Base-by-base conservation (phyloP, 2,113 vertebrate species). In the Todiramphus saurophagus region DNA sequence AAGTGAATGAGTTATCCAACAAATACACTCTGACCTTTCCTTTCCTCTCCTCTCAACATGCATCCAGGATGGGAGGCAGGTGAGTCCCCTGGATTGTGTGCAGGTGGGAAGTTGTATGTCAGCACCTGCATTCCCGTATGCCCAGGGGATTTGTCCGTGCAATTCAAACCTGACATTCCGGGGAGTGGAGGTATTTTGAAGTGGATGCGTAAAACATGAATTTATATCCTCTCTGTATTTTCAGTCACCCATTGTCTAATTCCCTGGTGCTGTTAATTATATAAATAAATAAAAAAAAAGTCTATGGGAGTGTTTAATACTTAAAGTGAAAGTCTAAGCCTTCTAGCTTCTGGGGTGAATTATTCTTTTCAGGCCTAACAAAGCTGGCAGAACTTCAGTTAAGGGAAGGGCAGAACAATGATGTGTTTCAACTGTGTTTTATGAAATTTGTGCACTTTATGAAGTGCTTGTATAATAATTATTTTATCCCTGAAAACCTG, bases 301-400 rank as follows among this genome's bases (percentile, higher is more conserved):
- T 53, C 73, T 89, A 13, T 87, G 70, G 83, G 80, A 90, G 83
- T 84, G 94, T 92, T 92, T 96, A 88, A 87, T 89, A 89, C 72
- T 95, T 97, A 89, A 96, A 96, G 94, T 96, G 95, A 97, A 96
- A 96, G 94, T 96, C 86, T 72, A 89, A 92, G 66, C 31, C 83
- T 95, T 96, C 60, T 80, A 95, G 73, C 0, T 15, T 95, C 92
- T 96, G 95, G 69, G 64, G 69, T 4, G 20, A 92, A 87, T 96
- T 93, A 82, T 44, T 93, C 76, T 90, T 96, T 94, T 92, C 88
- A 95, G 93, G 53, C 73, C 80, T 89, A 93, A 94, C 95, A 96
- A 96, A 97, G 89, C 89, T 93, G 94, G 91, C 93, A 96, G 58
- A 91, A 90, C 91, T 95, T 93, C 85, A 97, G 63, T 92, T 83